These are phyloP conservation scores for Hermodice carunculata DNA, from an alignment of 2,888 invertebrate species.

Conservation along the genomic window DNA sequence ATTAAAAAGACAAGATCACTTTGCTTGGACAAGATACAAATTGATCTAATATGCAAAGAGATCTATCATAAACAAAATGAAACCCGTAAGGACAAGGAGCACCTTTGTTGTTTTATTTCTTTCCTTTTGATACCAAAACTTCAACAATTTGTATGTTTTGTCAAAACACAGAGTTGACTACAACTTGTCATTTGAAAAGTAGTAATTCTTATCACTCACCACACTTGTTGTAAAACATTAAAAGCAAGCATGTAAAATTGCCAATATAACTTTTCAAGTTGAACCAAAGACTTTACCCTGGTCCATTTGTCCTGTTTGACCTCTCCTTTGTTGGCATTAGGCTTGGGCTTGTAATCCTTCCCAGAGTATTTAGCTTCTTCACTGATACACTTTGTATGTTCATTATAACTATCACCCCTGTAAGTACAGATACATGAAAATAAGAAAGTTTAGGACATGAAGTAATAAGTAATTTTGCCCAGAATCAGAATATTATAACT, in stretches of 20 bases:
- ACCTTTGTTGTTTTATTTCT: too few species aligned
- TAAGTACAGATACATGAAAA: too few species aligned
- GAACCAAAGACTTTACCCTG: neutral
- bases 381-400: slow-evolving; percentile 87
- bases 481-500: neutral
- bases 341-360: slow-evolving; percentile 80
- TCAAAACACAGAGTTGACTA: too few species aligned
- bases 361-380: slow-evolving; percentile 91
- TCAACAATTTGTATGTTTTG: too few species aligned
- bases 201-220: too few species aligned
- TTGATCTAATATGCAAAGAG: too few species aligned
- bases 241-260: neutral
- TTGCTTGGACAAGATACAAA: too few species aligned
- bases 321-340: slow-evolving; percentile 82
- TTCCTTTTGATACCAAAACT: too few species aligned
- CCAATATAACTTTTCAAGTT: neutral
- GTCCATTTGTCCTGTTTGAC: slow-evolving; percentile 89
- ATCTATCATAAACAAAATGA: too few species aligned
- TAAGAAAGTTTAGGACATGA: slow-evolving; percentile 5
- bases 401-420: slow-evolving; percentile 81
- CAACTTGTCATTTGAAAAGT: too few species aligned
- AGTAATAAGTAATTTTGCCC: neutral
- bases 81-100: too few species aligned
- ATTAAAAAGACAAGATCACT: too few species aligned
- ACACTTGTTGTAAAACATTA: slow-evolving; percentile 8